Evolutionary conservation across 2,888 invertebrate genomes (phyloP).

Genomic region (Andrena minutula): DNA sequence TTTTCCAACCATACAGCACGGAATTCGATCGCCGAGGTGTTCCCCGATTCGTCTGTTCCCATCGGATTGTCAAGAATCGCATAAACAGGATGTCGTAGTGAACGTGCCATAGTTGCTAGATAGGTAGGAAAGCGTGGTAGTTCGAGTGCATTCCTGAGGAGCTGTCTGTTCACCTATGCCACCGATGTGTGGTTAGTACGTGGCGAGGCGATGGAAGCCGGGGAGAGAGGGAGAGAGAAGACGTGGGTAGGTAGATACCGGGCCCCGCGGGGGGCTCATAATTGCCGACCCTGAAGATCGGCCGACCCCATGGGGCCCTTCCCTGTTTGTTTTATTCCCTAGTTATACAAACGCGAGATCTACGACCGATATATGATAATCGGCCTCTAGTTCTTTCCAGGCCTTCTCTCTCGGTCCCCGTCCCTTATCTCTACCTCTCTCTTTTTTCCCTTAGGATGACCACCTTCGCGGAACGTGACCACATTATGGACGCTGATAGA

Average conservation of each 20-base stretch:
- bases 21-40: constrained; percentile 20
- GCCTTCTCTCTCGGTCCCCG: constrained; percentile 37
- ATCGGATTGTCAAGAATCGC: constrained; percentile 31
- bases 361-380: constrained; percentile 85
- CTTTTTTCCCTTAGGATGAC: constrained; percentile 55
- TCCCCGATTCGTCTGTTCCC: constrained; percentile 20
- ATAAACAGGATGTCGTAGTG: constrained; percentile 38
- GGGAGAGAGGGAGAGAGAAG: constrained; percentile 55
- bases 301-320: constrained; percentile 83
- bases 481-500: constrained; percentile 68
- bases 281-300: constrained; percentile 85
- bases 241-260: constrained; percentile 76
- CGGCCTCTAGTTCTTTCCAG: constrained; percentile 68
- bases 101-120: constrained; percentile 53
- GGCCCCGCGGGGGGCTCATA: constrained; percentile 84
- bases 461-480: constrained; percentile 68
- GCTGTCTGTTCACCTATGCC: constrained; percentile 72
- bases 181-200: constrained; percentile 65
- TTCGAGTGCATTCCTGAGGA: constrained; percentile 72
- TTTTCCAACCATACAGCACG: constrained; percentile 3
- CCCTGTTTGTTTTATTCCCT: constrained; percentile 85
- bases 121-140: constrained; percentile 60
- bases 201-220: constrained; percentile 51
- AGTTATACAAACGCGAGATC: constrained; percentile 85
- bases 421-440: constrained; percentile 39